Conservation (phyloP, 2,888 invertebrate genomes). For the Orchesella flavescens region DNA sequence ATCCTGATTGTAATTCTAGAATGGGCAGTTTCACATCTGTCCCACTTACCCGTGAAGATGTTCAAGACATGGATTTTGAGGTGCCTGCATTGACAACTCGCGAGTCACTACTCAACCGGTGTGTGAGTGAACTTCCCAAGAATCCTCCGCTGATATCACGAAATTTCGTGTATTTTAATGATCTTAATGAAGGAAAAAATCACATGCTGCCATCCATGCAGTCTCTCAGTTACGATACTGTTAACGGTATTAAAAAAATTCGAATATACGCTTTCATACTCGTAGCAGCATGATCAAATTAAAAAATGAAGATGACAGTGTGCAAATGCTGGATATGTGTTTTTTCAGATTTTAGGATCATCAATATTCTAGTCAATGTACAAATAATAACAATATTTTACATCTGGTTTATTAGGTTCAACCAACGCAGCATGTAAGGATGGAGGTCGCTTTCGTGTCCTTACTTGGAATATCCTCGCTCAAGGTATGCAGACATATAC, state of each 20-base stretch:
- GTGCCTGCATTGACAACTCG: slow-evolving; percentile 73
- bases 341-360: not conserved
- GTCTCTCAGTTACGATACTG: slow-evolving; percentile 9
- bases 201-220: slow-evolving; percentile 9
- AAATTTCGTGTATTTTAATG: slow-evolving; percentile 69
- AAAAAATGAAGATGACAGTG: no score
- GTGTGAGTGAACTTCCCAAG: slow-evolving; percentile 76
- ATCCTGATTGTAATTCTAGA: slow-evolving; percentile 74
- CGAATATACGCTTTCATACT: no score
- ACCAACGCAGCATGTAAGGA: slow-evolving; percentile 67
- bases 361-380: not conserved
- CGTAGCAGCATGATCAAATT: no score
- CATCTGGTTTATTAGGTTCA: not conserved
- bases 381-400: not conserved
- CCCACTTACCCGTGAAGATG: slow-evolving; percentile 74
- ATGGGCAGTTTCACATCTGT: slow-evolving; percentile 84
- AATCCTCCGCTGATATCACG: slow-evolving; percentile 75
- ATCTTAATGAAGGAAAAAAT: slow-evolving; percentile 64
- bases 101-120: slow-evolving; percentile 77
- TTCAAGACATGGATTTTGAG: slow-evolving; percentile 72
- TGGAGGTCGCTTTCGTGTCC: slow-evolving; percentile 77
- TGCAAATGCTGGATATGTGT: not conserved
- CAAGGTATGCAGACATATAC: slow-evolving; percentile 77
- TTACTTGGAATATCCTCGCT: slow-evolving; percentile 84
- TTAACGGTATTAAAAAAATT: slow-evolving; percentile 18